Evolutionary conservation across 2,797 vertebrate species (phyloP).

Genomic region (Acanthornis magna): DNA sequence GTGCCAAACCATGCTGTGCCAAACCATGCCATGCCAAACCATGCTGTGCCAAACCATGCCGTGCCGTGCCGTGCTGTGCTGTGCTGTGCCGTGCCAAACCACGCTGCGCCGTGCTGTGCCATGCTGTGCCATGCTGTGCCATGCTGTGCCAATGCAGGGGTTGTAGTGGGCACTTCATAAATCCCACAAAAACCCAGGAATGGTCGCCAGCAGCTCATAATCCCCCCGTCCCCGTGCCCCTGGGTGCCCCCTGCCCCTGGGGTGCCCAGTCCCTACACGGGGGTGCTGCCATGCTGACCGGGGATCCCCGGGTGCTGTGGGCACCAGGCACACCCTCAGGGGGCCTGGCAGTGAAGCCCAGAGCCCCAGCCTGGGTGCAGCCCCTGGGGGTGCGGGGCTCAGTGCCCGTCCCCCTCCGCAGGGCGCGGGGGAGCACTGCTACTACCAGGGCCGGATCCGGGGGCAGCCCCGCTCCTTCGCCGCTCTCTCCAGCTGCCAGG

Average conservation of each 20-base stretch:
- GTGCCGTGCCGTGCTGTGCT: too few relatives aligned
- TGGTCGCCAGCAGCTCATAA: not conserved
- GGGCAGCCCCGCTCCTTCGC: conserved; percentile 82
- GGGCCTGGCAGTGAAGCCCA: not conserved
- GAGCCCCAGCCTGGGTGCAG: rapidly evolving
- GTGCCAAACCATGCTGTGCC: not conserved
- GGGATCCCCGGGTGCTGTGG: not conserved
- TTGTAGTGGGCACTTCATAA: not conserved
- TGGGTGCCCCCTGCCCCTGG: not conserved
- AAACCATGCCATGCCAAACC: too few relatives aligned
- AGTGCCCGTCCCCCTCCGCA: not conserved
- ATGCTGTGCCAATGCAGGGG: not conserved
- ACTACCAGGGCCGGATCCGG: conserved; percentile 89
- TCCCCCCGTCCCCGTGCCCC: not conserved
- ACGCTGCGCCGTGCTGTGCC: too few relatives aligned
- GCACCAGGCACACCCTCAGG: not conserved
- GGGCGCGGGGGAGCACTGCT: conserved; percentile 90
- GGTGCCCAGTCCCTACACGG: not conserved
- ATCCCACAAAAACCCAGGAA: too few relatives aligned
- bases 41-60: rapidly evolving
- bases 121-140: not conserved
- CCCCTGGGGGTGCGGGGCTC: not conserved
- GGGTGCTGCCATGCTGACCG: not conserved
- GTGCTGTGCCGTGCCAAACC: too few relatives aligned
- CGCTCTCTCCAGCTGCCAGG: conserved; percentile 91